Evolutionary conservation across 2,888 invertebrate genomes (phyloP), one percentile per base, ranked within the genome.

Genomic region (Mallateleia sp.): DNA sequence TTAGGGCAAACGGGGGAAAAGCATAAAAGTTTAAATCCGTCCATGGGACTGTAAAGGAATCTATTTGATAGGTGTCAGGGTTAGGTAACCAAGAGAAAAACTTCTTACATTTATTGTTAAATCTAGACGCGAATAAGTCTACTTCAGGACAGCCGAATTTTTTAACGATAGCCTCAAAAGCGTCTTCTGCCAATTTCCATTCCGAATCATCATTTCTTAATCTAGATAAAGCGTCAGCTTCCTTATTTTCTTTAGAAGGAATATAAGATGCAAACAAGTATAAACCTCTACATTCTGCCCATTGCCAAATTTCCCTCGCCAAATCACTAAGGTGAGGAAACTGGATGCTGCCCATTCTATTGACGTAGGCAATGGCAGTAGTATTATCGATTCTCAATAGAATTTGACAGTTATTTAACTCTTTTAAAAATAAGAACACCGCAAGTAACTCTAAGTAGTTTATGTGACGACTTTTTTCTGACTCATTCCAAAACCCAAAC

Each of bases 61-160:
- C 24, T 15, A 32, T 32, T 62, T 62, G 18, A 7, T n/a, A 3
- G 4, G 88, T 88, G 15, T 79, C 72, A 1, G 84, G 78, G 50
- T 89, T 85, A 0, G 85, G 87, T 15, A 77, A 85, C 38, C 89
- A 50, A 1, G 87, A 89, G 14, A 64, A 77, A 50, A 88, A 89
- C 9, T 47, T 87, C 58, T 74, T 38, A 34, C 77, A 85, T 85
- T 90, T 90, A 58, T 42, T 89, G 32, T 89, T 91, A 4, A 79
- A 20, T 22, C 83, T 87, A 0, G 89, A 79, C 9, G 89, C 89
- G 56, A 90, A 90, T 5, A 90, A 52, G 18, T 90, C 88, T 2
- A 90, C 42, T 1, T 54, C 38, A 11, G 78, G 74, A 0, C 42
- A 22, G 5, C 85, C 90, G 34, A 87, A 89, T 11, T 45, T n/a